These are phyloP conservation scores for Otolemur garnettii DNA, from an alignment of 2,113 vertebrate species.

Conservation along the genomic window DNA sequence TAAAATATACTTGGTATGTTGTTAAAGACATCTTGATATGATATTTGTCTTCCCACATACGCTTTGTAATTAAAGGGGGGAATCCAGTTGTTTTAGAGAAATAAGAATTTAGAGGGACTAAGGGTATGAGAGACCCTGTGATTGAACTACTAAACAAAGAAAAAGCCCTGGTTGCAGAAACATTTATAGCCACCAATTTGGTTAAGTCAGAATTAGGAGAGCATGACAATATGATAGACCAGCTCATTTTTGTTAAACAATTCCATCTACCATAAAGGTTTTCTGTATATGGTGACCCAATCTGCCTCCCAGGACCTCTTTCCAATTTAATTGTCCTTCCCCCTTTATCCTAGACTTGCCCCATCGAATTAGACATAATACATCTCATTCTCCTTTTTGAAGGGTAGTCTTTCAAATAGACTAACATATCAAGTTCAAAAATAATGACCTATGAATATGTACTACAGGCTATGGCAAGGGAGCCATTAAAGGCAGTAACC, in stretches of 20 bases:
- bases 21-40: background rate
- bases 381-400: background rate
- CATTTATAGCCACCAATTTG: background rate
- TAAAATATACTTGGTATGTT: background rate
- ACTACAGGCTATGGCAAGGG: too few relatives aligned
- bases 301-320: background rate
- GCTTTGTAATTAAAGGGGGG: background rate
- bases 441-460: too few relatives aligned
- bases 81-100: background rate
- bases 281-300: background rate
- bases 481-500: background rate
- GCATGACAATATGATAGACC: background rate
- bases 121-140: background rate
- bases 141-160: background rate
- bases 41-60: background rate
- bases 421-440: too few relatives aligned
- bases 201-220: background rate
- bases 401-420: background rate
- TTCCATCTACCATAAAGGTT: background rate
- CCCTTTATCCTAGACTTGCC: background rate
- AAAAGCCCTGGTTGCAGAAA: background rate
- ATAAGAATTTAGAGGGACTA: background rate
- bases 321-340: fast-evolving
- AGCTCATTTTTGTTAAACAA: background rate
- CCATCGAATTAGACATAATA: background rate